Evolutionary conservation across 2,113 vertebrate genomes (phyloP).

Genomic region (Ellobius talpinus): DNA sequence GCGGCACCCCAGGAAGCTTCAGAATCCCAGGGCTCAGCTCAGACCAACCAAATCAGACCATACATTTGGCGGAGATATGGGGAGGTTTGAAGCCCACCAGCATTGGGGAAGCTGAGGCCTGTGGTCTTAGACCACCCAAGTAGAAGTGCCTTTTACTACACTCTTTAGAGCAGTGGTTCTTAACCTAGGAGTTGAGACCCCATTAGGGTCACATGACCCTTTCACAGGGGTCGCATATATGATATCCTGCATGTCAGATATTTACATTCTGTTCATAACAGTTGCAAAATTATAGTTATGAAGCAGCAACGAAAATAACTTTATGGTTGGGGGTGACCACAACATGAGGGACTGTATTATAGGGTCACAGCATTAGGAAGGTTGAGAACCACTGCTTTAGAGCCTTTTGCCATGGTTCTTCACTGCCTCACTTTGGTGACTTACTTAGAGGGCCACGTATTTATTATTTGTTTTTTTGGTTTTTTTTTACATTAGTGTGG

Average conservation of each 20-base stretch:
- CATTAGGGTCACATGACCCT: background rate
- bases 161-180: background rate
- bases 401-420: no score
- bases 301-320: background rate
- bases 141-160: background rate
- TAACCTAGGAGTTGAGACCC: background rate
- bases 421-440: background rate
- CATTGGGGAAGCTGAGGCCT: background rate
- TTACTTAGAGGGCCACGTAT: background rate
- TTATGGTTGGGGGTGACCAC: background rate
- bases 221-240: background rate
- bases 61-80: background rate
- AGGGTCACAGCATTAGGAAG: background rate
- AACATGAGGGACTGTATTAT: background rate
- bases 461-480: background rate
- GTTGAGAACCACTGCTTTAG: background rate
- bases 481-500: background rate
- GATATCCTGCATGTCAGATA: background rate
- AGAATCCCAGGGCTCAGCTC: background rate
- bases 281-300: background rate
- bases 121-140: fast-evolving
- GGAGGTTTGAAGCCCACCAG: background rate
- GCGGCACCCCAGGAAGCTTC: background rate
- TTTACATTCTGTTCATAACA: background rate
- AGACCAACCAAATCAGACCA: background rate